Evolutionary conservation across 2,888 invertebrate species (phyloP).

Genomic region (Rhaphigaster nebulosa): DNA sequence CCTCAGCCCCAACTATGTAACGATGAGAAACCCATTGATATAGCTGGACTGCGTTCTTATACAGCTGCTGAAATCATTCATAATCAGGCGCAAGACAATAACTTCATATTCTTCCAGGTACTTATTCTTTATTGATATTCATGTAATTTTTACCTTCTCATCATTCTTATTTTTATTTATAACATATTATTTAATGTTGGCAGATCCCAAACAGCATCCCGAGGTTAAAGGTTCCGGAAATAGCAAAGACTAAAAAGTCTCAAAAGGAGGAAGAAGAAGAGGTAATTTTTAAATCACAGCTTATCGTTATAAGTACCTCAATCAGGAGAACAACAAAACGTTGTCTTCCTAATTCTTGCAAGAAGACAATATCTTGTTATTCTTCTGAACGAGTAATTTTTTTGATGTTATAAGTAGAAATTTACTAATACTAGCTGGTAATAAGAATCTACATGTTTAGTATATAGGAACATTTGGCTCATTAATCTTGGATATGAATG

Average conservation of each 20-base stretch:
- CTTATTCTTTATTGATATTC: background rate
- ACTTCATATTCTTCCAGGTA: conserved; percentile 63
- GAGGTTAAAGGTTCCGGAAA: conserved; percentile 61
- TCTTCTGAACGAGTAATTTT: too few species aligned
- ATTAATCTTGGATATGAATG: too few species aligned
- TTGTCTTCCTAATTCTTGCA: too few species aligned
- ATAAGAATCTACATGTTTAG: too few species aligned
- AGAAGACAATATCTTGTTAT: too few species aligned
- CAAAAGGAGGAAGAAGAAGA: conserved; percentile 56
- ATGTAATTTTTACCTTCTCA: conserved; percentile 53
- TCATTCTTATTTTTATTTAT: background rate
- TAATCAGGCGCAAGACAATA: conserved; percentile 58
- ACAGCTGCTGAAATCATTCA: conserved; percentile 56
- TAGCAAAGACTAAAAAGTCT: conserved; percentile 30
- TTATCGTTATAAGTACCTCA: background rate
- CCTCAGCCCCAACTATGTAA: background rate
- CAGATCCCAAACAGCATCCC: conserved; percentile 65
- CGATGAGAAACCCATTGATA: conserved; percentile 55
- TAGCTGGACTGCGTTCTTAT: conserved; percentile 51
- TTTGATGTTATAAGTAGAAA: too few species aligned
- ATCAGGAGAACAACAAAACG: too few species aligned
- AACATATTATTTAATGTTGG: background rate
- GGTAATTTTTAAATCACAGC: conserved; percentile 12
- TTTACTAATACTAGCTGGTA: too few species aligned
- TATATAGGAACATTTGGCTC: too few species aligned